Evolutionary conservation across 2,797 vertebrate genomes (phyloP).

Genomic region (Sebastolobus altivelis): DNA sequence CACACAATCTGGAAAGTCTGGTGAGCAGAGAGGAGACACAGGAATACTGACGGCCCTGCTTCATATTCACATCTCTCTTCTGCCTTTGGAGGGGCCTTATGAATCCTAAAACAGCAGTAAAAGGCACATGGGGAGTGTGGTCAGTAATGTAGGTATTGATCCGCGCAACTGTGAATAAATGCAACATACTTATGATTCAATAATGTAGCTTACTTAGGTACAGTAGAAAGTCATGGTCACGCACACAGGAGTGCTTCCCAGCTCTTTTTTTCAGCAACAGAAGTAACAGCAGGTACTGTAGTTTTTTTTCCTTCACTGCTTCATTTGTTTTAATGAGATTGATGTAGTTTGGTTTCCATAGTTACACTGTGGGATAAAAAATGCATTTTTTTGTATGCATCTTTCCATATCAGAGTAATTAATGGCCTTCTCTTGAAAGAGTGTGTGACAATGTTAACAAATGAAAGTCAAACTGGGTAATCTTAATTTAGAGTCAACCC

Average conservation of each 20-base stretch:
- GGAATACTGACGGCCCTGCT: slow-evolving; percentile 43
- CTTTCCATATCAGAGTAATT: not conserved
- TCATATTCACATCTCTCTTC: slow-evolving; percentile 43
- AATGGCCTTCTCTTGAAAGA: not conserved
- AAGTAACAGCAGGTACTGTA: not conserved
- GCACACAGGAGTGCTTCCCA: not conserved
- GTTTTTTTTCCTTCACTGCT: not conserved
- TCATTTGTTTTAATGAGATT: not conserved
- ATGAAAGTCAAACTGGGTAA: accelerated
- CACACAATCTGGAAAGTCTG: slow-evolving; percentile 58
- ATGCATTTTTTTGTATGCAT: not conserved
- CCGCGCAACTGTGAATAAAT: not conserved
- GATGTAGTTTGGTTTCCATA: not conserved
- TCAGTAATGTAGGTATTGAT: slow-evolving; percentile 13
- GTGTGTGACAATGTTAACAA: not conserved
- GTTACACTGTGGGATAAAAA: not conserved
- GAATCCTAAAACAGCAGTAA: slow-evolving; percentile 47
- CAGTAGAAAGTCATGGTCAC: not conserved
- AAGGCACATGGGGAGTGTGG: not conserved
- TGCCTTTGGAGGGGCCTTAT: slow-evolving; percentile 28
- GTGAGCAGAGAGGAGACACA: slow-evolving; percentile 31
- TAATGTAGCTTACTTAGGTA: not conserved
- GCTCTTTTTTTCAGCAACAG: not conserved
- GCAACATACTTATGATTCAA: slow-evolving; percentile 5
- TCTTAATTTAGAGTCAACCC: not conserved